Base-by-base conservation (phyloP, 2,113 vertebrate genomes). In the Leucosticte australis region DNA sequence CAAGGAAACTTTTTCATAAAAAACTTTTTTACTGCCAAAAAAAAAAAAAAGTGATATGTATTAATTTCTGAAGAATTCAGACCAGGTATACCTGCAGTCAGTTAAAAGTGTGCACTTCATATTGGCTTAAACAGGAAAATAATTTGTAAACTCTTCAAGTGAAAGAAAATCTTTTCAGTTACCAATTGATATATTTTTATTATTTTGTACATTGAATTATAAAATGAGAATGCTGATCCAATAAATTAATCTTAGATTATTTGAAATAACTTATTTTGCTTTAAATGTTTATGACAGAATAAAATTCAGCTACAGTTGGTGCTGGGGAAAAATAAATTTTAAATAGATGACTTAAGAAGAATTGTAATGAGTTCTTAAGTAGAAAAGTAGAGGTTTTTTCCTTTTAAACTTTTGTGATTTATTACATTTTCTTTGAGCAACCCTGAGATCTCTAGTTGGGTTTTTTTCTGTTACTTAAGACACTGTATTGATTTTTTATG, bases 11-110 rank as follows among this genome's bases (percentile, higher is more conserved):
- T 42, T 42, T 42, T 42, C 8, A 24, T 17, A 31, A 50, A 31
- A 47, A 49, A 15, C 0, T 0, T 5, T 56, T 37, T 73, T 39
- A 31, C 2, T 59, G 3, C 16, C 17, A 26, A 13, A 14, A 50
- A 39, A 83, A 73, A 10, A 73, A 10, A 28, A 46, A 89, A 27
- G 18, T 30, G 3, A 13, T 17, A 3, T 8, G 5, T 42, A 31
- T 21, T 65, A 37, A 22, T 55, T 41, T 11, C 11, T 31, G 12
- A 67, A 63, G 42, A 87, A 55, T 62, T 30, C 20, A 64, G 13
- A 39, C 4, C 7, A 73, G 5, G 14, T 60, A n/a, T 83, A 81
- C 7, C 5, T 77, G 2, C 18, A 23, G 15, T 42, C 11, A 46
- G 8, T 46, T 46, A 39, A 80, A 52, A 22, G 15, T 57, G 1